These are phyloP conservation scores for Tricholauxania praeusta DNA, from an alignment of 2,888 invertebrate genomes.

Conservation along the genomic window DNA sequence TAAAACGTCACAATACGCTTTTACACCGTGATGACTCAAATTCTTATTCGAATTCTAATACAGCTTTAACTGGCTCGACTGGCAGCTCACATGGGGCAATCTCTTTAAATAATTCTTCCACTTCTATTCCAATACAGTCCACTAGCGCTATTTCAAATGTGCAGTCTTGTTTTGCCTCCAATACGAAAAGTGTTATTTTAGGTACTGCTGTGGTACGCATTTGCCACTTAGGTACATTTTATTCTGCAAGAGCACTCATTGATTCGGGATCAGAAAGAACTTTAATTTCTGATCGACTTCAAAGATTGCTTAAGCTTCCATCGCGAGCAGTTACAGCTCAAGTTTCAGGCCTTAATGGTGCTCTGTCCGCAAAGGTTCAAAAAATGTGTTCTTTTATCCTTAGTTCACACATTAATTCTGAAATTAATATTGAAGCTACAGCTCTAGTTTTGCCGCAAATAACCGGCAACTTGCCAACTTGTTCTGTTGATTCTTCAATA, in stretches of 20 bases:
- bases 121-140: constrained; percentile 19
- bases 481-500: not conserved
- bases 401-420: not conserved
- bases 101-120: not conserved
- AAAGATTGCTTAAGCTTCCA: constrained; percentile 18
- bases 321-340: constrained; percentile 4
- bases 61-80: not conserved
- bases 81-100: too few species aligned
- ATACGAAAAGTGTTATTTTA: constrained; percentile 15
- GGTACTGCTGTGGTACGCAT: constrained; percentile 34
- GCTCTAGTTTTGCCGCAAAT: too few species aligned
- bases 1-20: constrained; percentile 26
- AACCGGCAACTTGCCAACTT: constrained; percentile 6
- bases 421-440: constrained; percentile 6
- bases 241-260: constrained; percentile 31
- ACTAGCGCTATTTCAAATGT: not conserved
- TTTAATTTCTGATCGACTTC: constrained; percentile 37
- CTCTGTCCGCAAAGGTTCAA: constrained; percentile 16
- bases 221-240: not conserved
- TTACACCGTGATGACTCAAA: not conserved
- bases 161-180: constrained; percentile 18
- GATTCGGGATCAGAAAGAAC: constrained; percentile 41
- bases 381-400: constrained; percentile 17
- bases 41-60: not conserved
- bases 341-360: constrained; percentile 31